These are phyloP conservation scores for Apamea monoglypha DNA, from an alignment of 2,888 invertebrate species.

Conservation along the genomic window DNA sequence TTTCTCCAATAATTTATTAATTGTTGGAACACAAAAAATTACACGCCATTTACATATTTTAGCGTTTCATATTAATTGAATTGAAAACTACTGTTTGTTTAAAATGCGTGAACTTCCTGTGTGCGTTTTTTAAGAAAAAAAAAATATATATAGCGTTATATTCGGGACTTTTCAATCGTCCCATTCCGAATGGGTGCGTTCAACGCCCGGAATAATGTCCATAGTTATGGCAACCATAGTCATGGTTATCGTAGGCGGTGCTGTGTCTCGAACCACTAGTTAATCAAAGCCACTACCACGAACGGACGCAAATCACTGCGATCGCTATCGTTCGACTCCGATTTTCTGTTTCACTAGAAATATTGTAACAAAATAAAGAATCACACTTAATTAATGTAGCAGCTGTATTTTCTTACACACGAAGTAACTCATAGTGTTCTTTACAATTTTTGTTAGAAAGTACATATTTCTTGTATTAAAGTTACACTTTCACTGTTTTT, in stretches of 20 bases:
- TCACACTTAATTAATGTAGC: slow-evolving; percentile 40
- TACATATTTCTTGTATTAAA: slow-evolving; percentile 60
- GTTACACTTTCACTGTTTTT: slow-evolving; percentile 70
- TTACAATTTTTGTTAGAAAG: slow-evolving; percentile 70
- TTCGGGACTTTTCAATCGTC: slow-evolving; percentile 6
- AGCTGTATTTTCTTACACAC: slow-evolving; percentile 46
- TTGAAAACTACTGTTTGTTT: background rate
- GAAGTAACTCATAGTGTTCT: slow-evolving; percentile 35
- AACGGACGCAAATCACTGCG: slow-evolving; percentile 51
- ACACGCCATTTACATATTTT: slow-evolving; percentile 7
- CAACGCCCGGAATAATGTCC: slow-evolving; percentile 12
- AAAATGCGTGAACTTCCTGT: slow-evolving; percentile 19
- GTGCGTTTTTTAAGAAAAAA: background rate
- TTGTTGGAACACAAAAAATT: slow-evolving; percentile 11
- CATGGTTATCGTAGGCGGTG: slow-evolving; percentile 32
- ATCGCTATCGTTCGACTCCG: slow-evolving; percentile 49
- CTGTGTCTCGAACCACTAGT: slow-evolving; percentile 26
- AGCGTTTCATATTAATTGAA: slow-evolving; percentile 14
- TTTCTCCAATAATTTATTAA: slow-evolving; percentile 22
- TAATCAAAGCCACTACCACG: slow-evolving; percentile 54
- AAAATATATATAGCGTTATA: background rate
- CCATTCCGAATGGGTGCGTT: slow-evolving; percentile 11
- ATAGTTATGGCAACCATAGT: slow-evolving; percentile 22
- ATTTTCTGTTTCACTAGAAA: slow-evolving; percentile 61
- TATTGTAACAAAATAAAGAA: slow-evolving; percentile 52